phyloP scores from a whole-genome alignment of 1,140 invertebrate genomes.

The Neotoxoptera formosana region DNA sequence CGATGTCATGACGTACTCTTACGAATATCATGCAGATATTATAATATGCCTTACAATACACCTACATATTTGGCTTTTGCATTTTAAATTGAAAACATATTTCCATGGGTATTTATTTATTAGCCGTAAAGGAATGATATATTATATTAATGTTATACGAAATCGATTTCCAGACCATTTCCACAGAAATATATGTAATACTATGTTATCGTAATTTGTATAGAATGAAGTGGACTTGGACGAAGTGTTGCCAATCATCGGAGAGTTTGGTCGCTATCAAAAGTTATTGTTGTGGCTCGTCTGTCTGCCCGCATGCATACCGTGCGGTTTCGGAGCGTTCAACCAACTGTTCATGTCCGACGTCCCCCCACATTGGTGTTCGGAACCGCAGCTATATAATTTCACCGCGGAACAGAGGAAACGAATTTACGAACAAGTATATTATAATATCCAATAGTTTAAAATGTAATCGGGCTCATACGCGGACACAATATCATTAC shows the following conservation, averaged over 20 bases:
- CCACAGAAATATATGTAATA: background rate
- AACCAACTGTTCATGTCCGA: slow-evolving; percentile 90
- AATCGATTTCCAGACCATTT: background rate
- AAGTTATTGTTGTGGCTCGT: slow-evolving; percentile 85
- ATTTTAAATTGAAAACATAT: background rate
- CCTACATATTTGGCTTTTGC: background rate
- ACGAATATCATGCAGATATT: too few species aligned
- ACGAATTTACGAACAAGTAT: slow-evolving; percentile 71
- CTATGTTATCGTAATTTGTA: background rate
- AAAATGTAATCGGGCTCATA: background rate
- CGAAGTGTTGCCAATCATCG: slow-evolving; percentile 82
- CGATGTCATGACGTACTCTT: background rate
- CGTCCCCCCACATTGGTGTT: slow-evolving; percentile 82
- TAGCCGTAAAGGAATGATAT: background rate
- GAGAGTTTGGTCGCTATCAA: slow-evolving; percentile 88
- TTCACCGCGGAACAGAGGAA: slow-evolving; percentile 70
- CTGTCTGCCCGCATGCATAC: slow-evolving; percentile 85
- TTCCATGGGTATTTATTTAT: background rate
- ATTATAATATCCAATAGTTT: background rate
- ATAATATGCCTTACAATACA: background rate
- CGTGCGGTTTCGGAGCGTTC: slow-evolving; percentile 89
- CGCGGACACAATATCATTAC: background rate
- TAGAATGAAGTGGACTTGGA: slow-evolving; percentile 78
- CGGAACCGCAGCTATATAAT: slow-evolving; percentile 71
- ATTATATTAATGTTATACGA: background rate